These are phyloP conservation scores for Cyanoramphus novaezelandiae DNA, from an alignment of 2,113 vertebrate species.

Conservation along the genomic window DNA sequence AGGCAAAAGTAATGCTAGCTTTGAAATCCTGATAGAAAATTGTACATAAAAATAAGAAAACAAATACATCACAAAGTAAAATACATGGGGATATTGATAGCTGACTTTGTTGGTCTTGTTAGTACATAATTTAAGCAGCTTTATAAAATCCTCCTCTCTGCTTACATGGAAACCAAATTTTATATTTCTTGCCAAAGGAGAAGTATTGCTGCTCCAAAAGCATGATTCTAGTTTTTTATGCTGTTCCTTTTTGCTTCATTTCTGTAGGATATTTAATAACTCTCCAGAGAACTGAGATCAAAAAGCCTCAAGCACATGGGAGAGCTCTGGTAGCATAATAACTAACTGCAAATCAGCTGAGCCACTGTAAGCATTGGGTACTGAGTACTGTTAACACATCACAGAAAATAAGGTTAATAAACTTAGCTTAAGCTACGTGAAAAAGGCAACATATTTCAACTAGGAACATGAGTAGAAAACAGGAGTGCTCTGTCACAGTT, in stretches of 20 bases:
- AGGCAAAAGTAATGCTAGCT: background rate
- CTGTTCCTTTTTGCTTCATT: conserved; percentile 3
- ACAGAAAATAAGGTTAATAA: background rate
- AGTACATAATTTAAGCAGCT: background rate
- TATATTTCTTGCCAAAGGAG: background rate
- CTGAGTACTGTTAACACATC: background rate
- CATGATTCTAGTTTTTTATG: conserved; percentile 10
- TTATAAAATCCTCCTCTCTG: background rate
- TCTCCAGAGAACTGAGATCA: conserved; percentile 28
- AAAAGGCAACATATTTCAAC: background rate
- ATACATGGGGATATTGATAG: background rate
- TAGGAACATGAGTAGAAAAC: background rate
- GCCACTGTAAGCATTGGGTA: background rate
- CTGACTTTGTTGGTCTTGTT: background rate
- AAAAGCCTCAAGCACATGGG: conserved; percentile 23
- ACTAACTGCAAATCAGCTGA: background rate
- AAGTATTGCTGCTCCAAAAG: background rate
- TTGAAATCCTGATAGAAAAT: background rate
- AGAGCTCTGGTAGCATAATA: background rate
- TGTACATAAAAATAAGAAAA: background rate
- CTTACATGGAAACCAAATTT: background rate
- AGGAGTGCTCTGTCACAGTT: background rate
- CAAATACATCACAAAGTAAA: background rate
- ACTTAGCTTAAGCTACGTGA: background rate
- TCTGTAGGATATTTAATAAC: background rate